phyloP scores from a whole-genome alignment of 2,888 invertebrate species.

The Heliconius charithonia region DNA sequence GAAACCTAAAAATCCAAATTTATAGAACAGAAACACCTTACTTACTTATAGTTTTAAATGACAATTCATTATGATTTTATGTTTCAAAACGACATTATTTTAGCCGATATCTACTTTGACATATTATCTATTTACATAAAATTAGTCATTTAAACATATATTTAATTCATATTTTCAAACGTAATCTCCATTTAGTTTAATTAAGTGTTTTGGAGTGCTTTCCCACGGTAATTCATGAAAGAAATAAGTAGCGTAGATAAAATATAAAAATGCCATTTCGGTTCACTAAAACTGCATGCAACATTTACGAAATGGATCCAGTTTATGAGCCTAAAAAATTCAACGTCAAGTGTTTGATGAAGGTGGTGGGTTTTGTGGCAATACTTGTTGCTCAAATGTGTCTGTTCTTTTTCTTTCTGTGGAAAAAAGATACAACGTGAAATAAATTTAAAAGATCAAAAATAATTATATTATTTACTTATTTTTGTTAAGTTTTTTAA shows the following conservation, averaged over 20 bases:
- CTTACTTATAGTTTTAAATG: neutral
- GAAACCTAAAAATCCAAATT: neutral
- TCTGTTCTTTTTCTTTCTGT: slow-evolving; percentile 54
- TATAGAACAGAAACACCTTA: neutral
- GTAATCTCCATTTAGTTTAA: neutral
- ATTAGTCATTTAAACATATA: neutral
- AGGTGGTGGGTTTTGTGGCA: slow-evolving; percentile 52
- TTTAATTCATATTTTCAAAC: neutral
- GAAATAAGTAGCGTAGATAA: neutral
- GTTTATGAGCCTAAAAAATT: slow-evolving; percentile 47
- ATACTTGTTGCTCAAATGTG: slow-evolving; percentile 59
- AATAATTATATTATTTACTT: neutral
- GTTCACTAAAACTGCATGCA: slow-evolving; percentile 52
- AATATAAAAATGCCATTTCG: slow-evolving; percentile 54
- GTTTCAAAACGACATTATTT: neutral
- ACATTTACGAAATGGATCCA: slow-evolving; percentile 39
- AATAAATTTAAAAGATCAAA: slow-evolving; percentile 21
- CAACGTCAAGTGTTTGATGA: slow-evolving; percentile 58
- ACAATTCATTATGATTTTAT: neutral
- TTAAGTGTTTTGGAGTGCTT: neutral
- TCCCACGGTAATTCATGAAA: too few species aligned
- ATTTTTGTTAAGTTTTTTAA: slow-evolving; percentile 32
- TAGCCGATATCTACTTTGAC: neutral
- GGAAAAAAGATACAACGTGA: slow-evolving; percentile 45
- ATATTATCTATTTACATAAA: neutral